phyloP scores from a whole-genome alignment of 2,797 vertebrate species.

The Scleropages formosus region DNA sequence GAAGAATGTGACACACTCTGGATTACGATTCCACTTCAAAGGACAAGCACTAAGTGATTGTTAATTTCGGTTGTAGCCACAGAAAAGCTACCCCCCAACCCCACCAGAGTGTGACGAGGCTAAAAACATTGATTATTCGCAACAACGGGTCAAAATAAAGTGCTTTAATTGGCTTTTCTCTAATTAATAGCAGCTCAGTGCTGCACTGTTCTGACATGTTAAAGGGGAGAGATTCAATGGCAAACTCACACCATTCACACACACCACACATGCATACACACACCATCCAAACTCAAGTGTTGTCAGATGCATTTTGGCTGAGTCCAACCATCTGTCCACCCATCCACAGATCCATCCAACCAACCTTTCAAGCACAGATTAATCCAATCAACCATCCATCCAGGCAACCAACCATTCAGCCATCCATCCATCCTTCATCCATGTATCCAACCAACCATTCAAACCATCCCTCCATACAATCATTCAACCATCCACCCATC shows the following conservation, averaged over 20 bases:
- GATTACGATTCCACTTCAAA: conserved; percentile 65
- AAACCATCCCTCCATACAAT: too few relatives aligned
- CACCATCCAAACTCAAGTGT: conserved; percentile 27
- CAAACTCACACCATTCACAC: too few relatives aligned
- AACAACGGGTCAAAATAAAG: conserved; percentile 54
- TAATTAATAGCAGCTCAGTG: conserved; percentile 41
- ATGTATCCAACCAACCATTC: too few relatives aligned
- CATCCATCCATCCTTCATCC: too few relatives aligned
- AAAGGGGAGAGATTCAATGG: conserved; percentile 37
- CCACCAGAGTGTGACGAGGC: conserved; percentile 53
- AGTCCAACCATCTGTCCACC: neutral
- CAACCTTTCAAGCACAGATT: too few relatives aligned
- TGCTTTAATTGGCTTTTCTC: conserved; percentile 60
- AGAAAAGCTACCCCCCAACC: too few relatives aligned
- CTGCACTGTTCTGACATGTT: conserved; percentile 47
- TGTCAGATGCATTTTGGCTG: conserved; percentile 14
- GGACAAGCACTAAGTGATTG: conserved; percentile 61
- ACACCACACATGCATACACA: too few relatives aligned
- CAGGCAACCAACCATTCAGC: too few relatives aligned
- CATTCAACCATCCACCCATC: too few relatives aligned
- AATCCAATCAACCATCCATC: too few relatives aligned
- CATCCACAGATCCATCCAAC: too few relatives aligned
- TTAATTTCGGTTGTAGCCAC: conserved; percentile 68
- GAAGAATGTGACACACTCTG: conserved; percentile 63
- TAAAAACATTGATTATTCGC: conserved; percentile 59